Conservation (phyloP, 2,888 invertebrate species). For the Acholoe squamosa region DNA sequence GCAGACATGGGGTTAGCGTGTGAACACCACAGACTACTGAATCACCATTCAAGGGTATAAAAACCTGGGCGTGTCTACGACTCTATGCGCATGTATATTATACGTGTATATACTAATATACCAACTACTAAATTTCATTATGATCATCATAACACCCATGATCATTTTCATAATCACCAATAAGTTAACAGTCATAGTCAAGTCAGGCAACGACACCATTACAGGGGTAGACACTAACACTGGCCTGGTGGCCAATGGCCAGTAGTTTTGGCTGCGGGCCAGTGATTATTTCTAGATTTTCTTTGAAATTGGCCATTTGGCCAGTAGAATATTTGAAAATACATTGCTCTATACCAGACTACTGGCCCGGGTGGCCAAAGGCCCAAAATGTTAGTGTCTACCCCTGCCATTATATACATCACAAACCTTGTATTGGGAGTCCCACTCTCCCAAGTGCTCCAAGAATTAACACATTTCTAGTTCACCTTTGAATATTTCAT, state of each 20-base stretch:
- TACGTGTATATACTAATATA: not conserved
- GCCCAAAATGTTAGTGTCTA: too few species aligned
- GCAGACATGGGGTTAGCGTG: not conserved
- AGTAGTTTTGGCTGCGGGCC: too few species aligned
- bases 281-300: too few species aligned
- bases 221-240: too few species aligned
- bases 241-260: too few species aligned
- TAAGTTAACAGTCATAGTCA: constrained; percentile 50
- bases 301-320: too few species aligned
- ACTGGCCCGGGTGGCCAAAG: too few species aligned
- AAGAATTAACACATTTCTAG: not conserved
- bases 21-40: not conserved
- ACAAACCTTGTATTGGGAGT: constrained; percentile 5
- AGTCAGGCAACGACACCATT: constrained; percentile 12
- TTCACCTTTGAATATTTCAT: too few species aligned
- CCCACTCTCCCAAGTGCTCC: not conserved
- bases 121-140: not conserved
- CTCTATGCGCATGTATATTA: constrained; percentile 18
- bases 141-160: not conserved
- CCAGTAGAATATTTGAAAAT: too few species aligned
- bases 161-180: not conserved
- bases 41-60: constrained; percentile 14
- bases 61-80: not conserved
- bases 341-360: too few species aligned
- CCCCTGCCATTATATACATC: constrained; percentile 18